Percentiles rank a stretch among this genome's conserved stretches.
Evolutionary conservation across 2,888 invertebrate species (phyloP).

Genomic region (Acrobasis consociella): DNA sequence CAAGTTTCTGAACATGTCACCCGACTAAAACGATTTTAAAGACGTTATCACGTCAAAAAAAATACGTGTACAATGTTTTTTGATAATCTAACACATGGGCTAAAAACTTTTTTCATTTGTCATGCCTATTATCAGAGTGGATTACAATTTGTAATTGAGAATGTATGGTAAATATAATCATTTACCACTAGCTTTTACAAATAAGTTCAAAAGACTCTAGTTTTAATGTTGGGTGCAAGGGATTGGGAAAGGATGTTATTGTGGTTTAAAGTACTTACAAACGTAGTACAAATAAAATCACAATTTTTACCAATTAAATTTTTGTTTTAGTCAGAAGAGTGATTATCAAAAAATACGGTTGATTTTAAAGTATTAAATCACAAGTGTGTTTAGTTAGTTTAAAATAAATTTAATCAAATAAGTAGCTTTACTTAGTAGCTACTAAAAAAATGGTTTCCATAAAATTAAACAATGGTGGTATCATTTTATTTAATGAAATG

Average conservation of each 20-base stretch:
- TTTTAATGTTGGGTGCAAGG: neutral
- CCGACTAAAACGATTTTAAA: too few species aligned
- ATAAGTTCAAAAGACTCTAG: neutral
- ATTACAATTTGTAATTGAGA: too few species aligned
- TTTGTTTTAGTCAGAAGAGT: neutral
- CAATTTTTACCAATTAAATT: neutral
- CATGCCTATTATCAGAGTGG: too few species aligned
- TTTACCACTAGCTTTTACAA: too few species aligned
- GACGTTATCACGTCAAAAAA: too few species aligned
- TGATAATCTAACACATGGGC: too few species aligned
- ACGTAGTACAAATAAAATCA: neutral
- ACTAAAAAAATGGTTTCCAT: neutral
- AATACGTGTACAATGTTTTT: too few species aligned
- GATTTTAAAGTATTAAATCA: neutral
- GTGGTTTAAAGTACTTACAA: neutral
- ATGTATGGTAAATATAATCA: too few species aligned
- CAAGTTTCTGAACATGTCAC: too few species aligned
- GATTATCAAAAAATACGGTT: neutral
- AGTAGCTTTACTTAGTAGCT: neutral
- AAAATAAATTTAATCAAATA: neutral
- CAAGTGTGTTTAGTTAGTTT: neutral
- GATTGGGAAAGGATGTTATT: neutral
- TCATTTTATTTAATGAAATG: conserved; percentile 49
- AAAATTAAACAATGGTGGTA: conserved; percentile 1
- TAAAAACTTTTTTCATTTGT: too few species aligned